Percentiles rank a stretch among this genome's conserved stretches.
Evolutionary conservation across 2,888 invertebrate genomes (phyloP).

Genomic region (Lithophane leautieri): DNA sequence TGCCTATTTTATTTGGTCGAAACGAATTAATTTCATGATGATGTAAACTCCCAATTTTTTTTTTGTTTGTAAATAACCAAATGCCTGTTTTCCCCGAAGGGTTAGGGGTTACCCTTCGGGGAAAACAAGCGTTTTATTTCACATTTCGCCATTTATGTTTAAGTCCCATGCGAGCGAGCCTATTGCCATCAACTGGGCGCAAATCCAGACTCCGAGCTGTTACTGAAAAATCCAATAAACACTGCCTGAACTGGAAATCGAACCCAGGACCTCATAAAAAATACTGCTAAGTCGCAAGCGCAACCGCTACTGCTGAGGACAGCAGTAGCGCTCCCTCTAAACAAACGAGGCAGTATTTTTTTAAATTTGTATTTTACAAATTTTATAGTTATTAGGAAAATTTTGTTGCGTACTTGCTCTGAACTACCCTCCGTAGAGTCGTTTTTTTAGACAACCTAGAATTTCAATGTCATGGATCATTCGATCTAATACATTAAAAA

Average conservation of each 20-base stretch:
- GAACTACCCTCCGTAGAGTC: neutral
- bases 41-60: neutral
- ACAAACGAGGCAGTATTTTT: neutral
- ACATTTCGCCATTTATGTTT: neutral
- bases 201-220: neutral
- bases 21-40: too few relatives aligned
- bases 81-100: neutral
- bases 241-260: neutral
- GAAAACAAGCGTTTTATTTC: too few relatives aligned
- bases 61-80: neutral
- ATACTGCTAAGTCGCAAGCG: too few relatives aligned
- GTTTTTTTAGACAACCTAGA: constrained; percentile 49
- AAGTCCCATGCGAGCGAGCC: neutral
- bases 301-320: too few relatives aligned
- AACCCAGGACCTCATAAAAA: neutral
- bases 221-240: neutral
- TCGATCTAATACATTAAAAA: constrained; percentile 29
- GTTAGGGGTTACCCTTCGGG: too few relatives aligned
- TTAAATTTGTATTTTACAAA: neutral
- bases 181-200: neutral
- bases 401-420: neutral
- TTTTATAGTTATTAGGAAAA: neutral
- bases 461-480: constrained; percentile 43
- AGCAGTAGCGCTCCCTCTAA: too few relatives aligned
- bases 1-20: neutral